Evolutionary conservation across 2,888 invertebrate species (phyloP).

Genomic region (Megaustenia siamemsis): DNA sequence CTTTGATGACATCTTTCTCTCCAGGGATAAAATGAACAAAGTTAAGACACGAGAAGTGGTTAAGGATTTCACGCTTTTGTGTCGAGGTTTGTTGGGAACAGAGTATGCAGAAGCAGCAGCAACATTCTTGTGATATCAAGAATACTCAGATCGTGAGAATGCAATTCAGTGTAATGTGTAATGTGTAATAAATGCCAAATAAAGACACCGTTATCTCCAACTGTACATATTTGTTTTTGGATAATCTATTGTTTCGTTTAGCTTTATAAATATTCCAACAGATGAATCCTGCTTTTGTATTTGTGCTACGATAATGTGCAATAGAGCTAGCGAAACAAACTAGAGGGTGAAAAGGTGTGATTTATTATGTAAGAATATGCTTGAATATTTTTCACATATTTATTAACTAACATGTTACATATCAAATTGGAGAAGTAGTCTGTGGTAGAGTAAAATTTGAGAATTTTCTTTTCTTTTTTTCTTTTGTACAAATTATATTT

Average conservation of each 20-base stretch:
- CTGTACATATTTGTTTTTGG: neutral
- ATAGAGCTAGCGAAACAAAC: slow-evolving; percentile 8
- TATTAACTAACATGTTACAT: too few species aligned
- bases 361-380: too few species aligned
- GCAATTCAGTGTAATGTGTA: neutral
- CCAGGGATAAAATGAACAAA: slow-evolving; percentile 89
- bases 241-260: neutral
- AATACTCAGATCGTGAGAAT: neutral
- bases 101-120: slow-evolving; percentile 82
- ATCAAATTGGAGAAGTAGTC: too few species aligned
- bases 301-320: neutral
- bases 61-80: slow-evolving; percentile 89
- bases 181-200: neutral
- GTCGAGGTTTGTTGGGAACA: slow-evolving; percentile 88
- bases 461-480: too few species aligned
- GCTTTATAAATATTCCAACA: neutral
- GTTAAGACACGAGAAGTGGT: slow-evolving; percentile 87
- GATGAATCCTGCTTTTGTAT: neutral
- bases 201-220: neutral
- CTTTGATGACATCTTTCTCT: slow-evolving; percentile 65
- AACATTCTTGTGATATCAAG: slow-evolving; percentile 55
- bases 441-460: too few species aligned
- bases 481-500: too few species aligned
- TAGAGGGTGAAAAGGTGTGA: neutral
- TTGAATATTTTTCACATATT: too few species aligned